phyloP scores from a whole-genome alignment of 2,888 invertebrate genomes.

The Pristionchus maxplancki region DNA sequence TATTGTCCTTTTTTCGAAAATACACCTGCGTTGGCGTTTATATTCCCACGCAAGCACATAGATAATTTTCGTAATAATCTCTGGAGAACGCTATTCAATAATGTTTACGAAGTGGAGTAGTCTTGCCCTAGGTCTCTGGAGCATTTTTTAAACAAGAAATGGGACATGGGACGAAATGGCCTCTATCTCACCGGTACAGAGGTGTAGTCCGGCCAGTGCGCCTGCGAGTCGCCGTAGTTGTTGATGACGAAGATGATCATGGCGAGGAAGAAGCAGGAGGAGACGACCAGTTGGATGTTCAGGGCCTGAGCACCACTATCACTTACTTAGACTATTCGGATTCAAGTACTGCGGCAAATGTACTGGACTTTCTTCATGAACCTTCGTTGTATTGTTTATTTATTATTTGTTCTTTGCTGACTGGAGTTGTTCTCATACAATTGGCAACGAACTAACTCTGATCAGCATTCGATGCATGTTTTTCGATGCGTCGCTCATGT shows the following conservation, averaged over 20 bases:
- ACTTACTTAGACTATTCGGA: too few species aligned
- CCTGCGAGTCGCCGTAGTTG: background rate
- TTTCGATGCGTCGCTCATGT: background rate
- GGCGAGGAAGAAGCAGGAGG: conserved; percentile 35
- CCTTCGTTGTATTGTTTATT: background rate
- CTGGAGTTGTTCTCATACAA: too few species aligned
- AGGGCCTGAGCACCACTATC: background rate
- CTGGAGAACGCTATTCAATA: too few species aligned
- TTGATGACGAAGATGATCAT: conserved; percentile 41
- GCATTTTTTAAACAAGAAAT: too few species aligned
- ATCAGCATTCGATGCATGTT: conserved; percentile 22
- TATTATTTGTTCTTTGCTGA: background rate
- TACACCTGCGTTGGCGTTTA: background rate
- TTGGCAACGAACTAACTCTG: background rate
- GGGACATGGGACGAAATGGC: too few species aligned
- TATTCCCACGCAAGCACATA: too few species aligned
- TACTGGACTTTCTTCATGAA: too few species aligned
- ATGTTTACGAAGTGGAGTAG: too few species aligned
- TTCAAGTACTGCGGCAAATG: too few species aligned
- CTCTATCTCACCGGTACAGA: conserved; percentile 35
- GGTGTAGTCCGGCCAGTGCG: conserved; percentile 12
- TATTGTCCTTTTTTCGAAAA: too few species aligned
- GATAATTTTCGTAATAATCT: too few species aligned
- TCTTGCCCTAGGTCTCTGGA: too few species aligned
- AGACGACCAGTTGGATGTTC: conserved; percentile 25